Conservation (phyloP, 2,797 vertebrate species). For the Monodelphis domestica region DNA sequence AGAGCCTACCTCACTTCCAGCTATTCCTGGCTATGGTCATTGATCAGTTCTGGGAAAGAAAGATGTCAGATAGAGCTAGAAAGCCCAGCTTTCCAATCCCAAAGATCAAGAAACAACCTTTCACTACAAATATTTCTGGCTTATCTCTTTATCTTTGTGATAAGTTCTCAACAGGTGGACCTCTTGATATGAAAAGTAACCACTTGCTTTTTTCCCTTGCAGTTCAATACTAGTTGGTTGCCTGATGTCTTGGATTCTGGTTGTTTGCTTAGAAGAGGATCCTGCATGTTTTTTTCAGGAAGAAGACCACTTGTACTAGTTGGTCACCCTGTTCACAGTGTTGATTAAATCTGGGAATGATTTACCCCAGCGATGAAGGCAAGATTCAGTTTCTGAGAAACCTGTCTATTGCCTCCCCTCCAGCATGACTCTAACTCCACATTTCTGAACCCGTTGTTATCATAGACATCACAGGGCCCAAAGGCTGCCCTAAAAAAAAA, state of each 20-base stretch:
- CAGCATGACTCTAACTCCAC: background rate
- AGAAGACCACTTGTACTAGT: constrained; percentile 7
- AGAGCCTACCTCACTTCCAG: background rate
- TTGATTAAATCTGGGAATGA: constrained; percentile 43
- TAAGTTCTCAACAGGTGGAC: background rate
- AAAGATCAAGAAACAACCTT: background rate
- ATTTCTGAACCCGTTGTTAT: constrained; percentile 16
- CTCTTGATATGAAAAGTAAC: constrained; percentile 32
- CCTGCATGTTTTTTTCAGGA: constrained; percentile 9
- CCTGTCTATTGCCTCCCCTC: constrained; percentile 12
- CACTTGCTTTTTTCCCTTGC: constrained; percentile 11
- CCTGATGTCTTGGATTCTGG: background rate
- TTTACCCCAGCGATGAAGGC: constrained; percentile 16
- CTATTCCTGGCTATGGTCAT: background rate
- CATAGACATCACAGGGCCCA: background rate
- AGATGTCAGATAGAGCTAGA: constrained; percentile 36
- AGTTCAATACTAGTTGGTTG: constrained; percentile 19
- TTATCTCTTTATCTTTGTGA: constrained; percentile 7
- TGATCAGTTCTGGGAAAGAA: constrained; percentile 42
- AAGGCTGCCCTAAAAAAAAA: constrained; percentile 6
- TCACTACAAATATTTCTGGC: background rate
- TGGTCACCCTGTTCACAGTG: constrained; percentile 38
- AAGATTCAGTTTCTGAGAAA: constrained; percentile 21
- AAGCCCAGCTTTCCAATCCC: constrained; percentile 4
- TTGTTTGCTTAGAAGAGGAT: background rate